Percentiles rank a stretch among this genome's conserved stretches.
Evolutionary conservation across 2,797 vertebrate species (phyloP).

Genomic region (Sebastes cheni): DNA sequence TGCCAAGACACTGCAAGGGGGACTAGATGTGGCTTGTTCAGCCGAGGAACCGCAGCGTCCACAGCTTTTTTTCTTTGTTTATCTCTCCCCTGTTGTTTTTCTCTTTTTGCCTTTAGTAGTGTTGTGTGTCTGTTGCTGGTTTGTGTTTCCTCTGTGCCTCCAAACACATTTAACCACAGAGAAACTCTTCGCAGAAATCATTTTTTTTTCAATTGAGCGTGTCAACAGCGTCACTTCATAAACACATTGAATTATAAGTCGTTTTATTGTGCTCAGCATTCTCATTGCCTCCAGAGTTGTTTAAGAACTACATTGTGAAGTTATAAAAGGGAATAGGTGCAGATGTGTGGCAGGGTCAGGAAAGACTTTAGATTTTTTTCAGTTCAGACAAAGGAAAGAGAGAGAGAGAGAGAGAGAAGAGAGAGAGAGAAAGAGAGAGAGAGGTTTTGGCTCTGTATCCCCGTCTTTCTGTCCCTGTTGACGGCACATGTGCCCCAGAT

Average conservation of each 20-base stretch:
- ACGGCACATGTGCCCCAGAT: constrained; percentile 81
- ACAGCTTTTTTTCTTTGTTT: constrained; percentile 45
- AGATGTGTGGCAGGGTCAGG: constrained; percentile 29
- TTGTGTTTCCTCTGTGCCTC: constrained; percentile 43
- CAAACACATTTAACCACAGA: constrained; percentile 57
- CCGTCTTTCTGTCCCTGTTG: constrained; percentile 60
- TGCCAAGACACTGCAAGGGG: constrained; percentile 60
- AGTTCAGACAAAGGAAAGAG: constrained; percentile 42
- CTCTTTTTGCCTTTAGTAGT: constrained; percentile 35
- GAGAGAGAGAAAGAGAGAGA: neutral
- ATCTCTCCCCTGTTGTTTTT: constrained; percentile 35
- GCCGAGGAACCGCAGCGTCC: constrained; percentile 55
- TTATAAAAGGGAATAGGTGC: neutral
- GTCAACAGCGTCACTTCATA: constrained; percentile 48
- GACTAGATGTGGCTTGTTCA: constrained; percentile 54
- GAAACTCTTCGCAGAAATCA: constrained; percentile 39
- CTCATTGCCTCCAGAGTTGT: constrained; percentile 8
- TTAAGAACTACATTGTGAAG: constrained; percentile 4
- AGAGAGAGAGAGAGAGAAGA: neutral
- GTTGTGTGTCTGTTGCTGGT: constrained; percentile 52
- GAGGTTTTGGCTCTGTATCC: constrained; percentile 45
- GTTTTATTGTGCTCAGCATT: constrained; percentile 23
- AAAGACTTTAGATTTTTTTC: constrained; percentile 26
- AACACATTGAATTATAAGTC: constrained; percentile 49
- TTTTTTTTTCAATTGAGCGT: constrained; percentile 51